Evolutionary conservation across 1,140 invertebrate genomes (phyloP).

Genomic region (Drosophila nikananu): DNA sequence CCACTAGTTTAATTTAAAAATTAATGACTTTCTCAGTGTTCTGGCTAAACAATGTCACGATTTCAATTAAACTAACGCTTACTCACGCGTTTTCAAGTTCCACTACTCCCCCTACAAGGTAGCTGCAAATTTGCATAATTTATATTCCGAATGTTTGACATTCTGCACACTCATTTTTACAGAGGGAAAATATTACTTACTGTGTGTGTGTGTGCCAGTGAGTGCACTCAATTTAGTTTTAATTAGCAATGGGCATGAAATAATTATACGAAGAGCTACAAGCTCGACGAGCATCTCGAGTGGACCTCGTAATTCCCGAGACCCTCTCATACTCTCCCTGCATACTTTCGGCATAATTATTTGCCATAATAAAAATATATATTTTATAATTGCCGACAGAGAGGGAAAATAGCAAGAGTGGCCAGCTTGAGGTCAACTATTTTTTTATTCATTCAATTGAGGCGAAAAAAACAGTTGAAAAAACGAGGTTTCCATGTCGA

Average conservation of each 20-base stretch:
- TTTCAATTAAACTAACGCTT: conserved; percentile 59
- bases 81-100: conserved; percentile 1
- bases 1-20: not conserved
- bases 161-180: conserved; percentile 28
- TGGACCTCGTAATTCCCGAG: conserved; percentile 40
- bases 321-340: not conserved
- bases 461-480: conserved; percentile 26
- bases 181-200: conserved; percentile 2
- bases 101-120: conserved; percentile 2
- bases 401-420: conserved; percentile 12
- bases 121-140: conserved; percentile 62
- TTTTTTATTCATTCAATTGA: conserved; percentile 50
- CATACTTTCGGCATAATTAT: conserved; percentile 74
- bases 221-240: conserved; percentile 80
- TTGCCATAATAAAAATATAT: conserved; percentile 70
- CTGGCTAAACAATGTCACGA: conserved; percentile 7
- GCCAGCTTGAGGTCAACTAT: conserved; percentile 45
- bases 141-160: conserved; percentile 45
- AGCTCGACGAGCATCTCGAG: conserved; percentile 72
- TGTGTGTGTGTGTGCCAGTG: conserved; percentile 9
- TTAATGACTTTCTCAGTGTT: not conserved
- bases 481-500: conserved; percentile 8
- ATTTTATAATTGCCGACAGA: conserved; percentile 68
- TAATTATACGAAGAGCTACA: conserved; percentile 76
- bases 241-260: conserved; percentile 81